Conservation (phyloP, 37 sponge, comb jelly and placozoan species). For the Amphimedon queenslandica region DNA sequence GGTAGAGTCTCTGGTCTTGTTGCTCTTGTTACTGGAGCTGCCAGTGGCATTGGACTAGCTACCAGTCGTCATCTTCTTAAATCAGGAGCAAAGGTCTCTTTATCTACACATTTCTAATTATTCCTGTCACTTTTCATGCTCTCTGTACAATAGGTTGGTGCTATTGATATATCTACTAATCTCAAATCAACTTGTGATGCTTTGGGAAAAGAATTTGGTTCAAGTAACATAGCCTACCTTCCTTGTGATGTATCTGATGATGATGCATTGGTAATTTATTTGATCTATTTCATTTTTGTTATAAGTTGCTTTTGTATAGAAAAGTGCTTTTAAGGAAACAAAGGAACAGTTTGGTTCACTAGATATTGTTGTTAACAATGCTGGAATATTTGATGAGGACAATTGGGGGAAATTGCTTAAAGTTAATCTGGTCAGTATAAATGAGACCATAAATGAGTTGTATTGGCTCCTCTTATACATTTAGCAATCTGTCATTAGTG, state of each 20-base stretch:
- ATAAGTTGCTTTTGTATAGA: background rate
- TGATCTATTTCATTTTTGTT: background rate
- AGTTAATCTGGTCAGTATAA: conserved; percentile 45
- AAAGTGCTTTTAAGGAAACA: conserved; percentile 16
- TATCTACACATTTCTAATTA: background rate
- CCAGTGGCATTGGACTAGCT: too few relatives aligned
- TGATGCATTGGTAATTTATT: too few relatives aligned
- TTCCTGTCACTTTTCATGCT: background rate
- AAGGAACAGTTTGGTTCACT: too few relatives aligned
- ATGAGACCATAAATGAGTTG: conserved; percentile 40
- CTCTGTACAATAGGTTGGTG: background rate
- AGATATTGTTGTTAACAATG: conserved; percentile 69
- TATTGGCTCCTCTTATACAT: conserved; percentile 53
- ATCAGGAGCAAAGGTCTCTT: conserved; percentile 48
- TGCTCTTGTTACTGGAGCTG: conserved; percentile 78
- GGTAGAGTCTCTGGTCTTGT: too few relatives aligned
- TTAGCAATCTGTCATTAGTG: conserved; percentile 64
- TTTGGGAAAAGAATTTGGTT: too few relatives aligned
- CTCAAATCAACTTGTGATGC: too few relatives aligned
- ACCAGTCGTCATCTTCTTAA: conserved; percentile 65
- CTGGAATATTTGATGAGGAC: conserved; percentile 35
- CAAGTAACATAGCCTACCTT: too few relatives aligned
- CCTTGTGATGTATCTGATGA: too few relatives aligned
- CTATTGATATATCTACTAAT: too few relatives aligned
- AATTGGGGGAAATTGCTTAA: conserved; percentile 33